Conservation (phyloP, 2,113 vertebrate species). For the Ameiurus melas region DNA sequence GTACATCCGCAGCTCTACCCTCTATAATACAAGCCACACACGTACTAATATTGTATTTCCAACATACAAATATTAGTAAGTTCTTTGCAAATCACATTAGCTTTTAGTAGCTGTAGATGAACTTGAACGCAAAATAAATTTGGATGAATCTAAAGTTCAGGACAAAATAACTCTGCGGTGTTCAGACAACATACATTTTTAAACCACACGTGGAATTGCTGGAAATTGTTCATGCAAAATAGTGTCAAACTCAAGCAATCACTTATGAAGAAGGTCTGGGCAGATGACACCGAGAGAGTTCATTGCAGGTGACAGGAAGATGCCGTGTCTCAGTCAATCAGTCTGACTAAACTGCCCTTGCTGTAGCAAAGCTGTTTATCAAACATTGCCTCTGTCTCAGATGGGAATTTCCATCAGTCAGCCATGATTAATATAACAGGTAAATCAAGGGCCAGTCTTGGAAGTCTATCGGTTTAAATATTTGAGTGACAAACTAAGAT, state of each 20-base stretch:
- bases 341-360: constrained; percentile 26
- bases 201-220: not conserved
- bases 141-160: not conserved
- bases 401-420: constrained; percentile 40
- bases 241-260: constrained; percentile 2
- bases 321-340: constrained; percentile 34
- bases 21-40: not conserved
- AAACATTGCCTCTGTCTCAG: constrained; percentile 47
- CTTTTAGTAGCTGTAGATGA: not conserved
- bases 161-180: not conserved
- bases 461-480: constrained; percentile 37
- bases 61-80: not conserved
- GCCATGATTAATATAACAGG: constrained; percentile 52
- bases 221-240: constrained; percentile 28
- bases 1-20: not conserved
- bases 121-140: not conserved
- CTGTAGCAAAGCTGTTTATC: constrained; percentile 43
- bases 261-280: constrained; percentile 9
- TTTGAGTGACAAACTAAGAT: constrained; percentile 57
- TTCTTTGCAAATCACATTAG: not conserved
- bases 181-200: not conserved
- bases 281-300: constrained; percentile 30
- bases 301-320: constrained; percentile 50
- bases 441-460: constrained; percentile 35
- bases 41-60: not conserved